Evolutionary conservation across 1,140 invertebrate genomes (phyloP), one percentile per base, ranked within the genome.

Genomic region (Archegozetes longisetosus): DNA sequence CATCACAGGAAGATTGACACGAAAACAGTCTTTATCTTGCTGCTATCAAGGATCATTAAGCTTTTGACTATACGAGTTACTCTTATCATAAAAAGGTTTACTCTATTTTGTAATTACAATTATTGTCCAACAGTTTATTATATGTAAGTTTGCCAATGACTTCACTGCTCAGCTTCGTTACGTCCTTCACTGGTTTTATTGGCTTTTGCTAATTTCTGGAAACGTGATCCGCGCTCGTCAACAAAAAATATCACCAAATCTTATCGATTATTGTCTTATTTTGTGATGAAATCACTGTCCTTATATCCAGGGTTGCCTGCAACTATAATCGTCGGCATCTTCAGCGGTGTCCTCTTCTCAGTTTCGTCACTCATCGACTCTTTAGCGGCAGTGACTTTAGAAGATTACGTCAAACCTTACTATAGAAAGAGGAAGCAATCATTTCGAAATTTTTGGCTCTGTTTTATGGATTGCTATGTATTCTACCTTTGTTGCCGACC

Each of bases 311-410:
- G 86, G 6, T 64, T 90, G 17, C 75, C 84, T 1, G 87, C 87
- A 4, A 71, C 90, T 13, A 88, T 90, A 70, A 80, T 89, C 1
- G 82, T 85, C 61, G 80, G 86, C 51, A 82, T 91, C 47, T 88
- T 89, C 64, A 85, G 83, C 66, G 88, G 85, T 1, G 82, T 85
- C 0, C 74, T 93, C 1, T 88, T 85, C 58, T 88, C 88, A 0
- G 80, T 91, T 49, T 90, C 86, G 0, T 86, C 87, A 9, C 79
- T 84, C 24, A 73, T 89, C 28, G 91, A 90, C 71, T 86, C 86
- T 13, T 72, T 91, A 23, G 82, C 88, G 14, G 86, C 87, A 14
- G 85, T 91, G n/a, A 87, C 84, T 1, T 75, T 88, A 58, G 83
- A 88, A 67, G 88, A 91, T 73, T 87, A 86, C 67, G 69, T 85